Conservation (phyloP, 2,797 vertebrate species). For the Dermochelys coriacea region DNA sequence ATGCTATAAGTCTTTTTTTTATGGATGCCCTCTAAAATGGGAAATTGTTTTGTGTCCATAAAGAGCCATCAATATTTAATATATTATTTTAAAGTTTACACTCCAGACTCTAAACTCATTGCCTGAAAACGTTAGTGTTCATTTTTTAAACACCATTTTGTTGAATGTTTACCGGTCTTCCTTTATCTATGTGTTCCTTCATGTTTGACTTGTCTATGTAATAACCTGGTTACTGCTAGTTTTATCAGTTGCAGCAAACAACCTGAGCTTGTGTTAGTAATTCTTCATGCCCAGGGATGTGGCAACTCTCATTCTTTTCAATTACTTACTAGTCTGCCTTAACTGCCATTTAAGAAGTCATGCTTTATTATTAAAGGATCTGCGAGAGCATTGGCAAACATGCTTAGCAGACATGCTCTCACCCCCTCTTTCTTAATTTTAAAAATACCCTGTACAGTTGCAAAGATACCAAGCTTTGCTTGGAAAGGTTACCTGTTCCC, state of each 20-base stretch:
- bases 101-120: constrained; percentile 16
- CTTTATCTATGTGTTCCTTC: constrained; percentile 53
- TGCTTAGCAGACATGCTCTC: constrained; percentile 52
- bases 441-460: constrained; percentile 30
- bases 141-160: constrained; percentile 28
- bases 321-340: constrained; percentile 49
- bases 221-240: constrained; percentile 56
- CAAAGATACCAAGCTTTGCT: neutral
- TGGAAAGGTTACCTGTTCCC: neutral
- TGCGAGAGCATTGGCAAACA: constrained; percentile 38
- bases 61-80: constrained; percentile 56
- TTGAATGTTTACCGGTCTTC: constrained; percentile 32
- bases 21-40: constrained; percentile 41
- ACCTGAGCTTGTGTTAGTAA: constrained; percentile 32
- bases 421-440: constrained; percentile 49
- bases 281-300: constrained; percentile 47
- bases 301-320: constrained; percentile 56
- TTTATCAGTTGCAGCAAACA: constrained; percentile 66
- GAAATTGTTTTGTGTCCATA: constrained; percentile 38
- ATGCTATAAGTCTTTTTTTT: neutral
- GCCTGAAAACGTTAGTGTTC: constrained; percentile 38
- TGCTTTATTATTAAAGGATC: constrained; percentile 22
- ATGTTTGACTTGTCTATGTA: constrained; percentile 59
- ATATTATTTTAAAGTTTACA: constrained; percentile 16
- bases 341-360: constrained; percentile 39